Conservation (phyloP, 2,113 vertebrate species). For the Balaeniceps rex region DNA sequence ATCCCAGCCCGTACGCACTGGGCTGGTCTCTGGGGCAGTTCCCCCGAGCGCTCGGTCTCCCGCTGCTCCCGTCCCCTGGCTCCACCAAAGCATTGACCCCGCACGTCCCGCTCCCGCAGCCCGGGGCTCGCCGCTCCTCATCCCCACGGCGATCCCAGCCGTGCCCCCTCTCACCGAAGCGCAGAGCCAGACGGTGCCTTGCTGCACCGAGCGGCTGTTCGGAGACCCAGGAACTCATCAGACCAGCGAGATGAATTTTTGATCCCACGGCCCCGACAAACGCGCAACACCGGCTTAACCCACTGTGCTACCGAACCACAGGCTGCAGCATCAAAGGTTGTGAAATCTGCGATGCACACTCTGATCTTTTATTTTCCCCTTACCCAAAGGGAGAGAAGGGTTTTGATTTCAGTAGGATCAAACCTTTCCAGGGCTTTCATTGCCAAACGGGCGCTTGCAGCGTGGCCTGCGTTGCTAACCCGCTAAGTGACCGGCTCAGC, state of each 20-base stretch:
- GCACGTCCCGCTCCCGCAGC: not conserved
- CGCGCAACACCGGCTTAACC: not conserved
- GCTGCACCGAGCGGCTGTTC: rapidly evolving
- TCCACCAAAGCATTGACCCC: not conserved
- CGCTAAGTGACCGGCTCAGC: not conserved
- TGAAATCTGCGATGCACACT: not conserved
- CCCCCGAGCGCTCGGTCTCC: not conserved
- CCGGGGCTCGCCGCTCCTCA: not conserved
- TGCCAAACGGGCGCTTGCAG: not conserved
- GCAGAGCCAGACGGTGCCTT: not conserved
- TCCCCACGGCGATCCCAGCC: rapidly evolving
- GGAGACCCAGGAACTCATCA: not conserved
- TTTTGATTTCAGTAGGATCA: not conserved
- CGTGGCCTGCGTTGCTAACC: rapidly evolving
- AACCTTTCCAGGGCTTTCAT: not conserved
- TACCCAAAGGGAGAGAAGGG: not conserved
- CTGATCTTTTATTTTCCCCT: not conserved
- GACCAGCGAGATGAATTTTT: not conserved
- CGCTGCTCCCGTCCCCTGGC: rapidly evolving
- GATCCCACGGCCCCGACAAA: not conserved
- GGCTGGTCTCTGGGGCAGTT: not conserved
- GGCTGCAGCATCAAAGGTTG: not conserved
- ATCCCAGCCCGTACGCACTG: not conserved
- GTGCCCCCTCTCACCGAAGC: rapidly evolving
- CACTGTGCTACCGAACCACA: not conserved